These are phyloP conservation scores for Vombatus ursinus DNA, from an alignment of 2,113 vertebrate species.

Conservation along the genomic window DNA sequence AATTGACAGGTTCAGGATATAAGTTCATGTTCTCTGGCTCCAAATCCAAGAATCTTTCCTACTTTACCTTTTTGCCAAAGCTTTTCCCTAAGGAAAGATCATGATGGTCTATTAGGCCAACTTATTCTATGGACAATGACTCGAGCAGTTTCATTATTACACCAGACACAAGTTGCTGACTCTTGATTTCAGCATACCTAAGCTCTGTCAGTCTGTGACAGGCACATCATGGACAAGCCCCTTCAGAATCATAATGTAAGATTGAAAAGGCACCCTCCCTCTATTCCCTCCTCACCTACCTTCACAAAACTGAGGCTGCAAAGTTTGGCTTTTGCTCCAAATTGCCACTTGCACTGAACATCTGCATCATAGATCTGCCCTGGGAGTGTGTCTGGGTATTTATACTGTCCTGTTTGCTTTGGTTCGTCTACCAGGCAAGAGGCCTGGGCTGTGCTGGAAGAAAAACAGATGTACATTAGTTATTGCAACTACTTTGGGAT, in stretches of 20 bases:
- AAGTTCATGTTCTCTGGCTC: background rate
- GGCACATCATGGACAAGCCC: constrained; percentile 33
- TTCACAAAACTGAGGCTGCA: constrained; percentile 96
- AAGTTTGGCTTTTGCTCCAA: constrained; percentile 95
- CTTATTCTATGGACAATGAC: background rate
- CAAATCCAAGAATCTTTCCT: background rate
- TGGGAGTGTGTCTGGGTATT: constrained; percentile 96
- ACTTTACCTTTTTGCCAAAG: background rate
- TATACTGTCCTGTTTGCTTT: constrained; percentile 95
- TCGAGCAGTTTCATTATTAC: constrained; percentile 60
- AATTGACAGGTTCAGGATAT: background rate
- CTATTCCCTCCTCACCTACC: constrained; percentile 82
- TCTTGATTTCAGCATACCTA: constrained; percentile 56
- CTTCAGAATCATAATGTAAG: constrained; percentile 57
- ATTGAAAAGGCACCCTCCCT: constrained; percentile 49
- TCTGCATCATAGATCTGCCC: constrained; percentile 98
- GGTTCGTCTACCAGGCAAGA: constrained; percentile 97
- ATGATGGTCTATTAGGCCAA: background rate
- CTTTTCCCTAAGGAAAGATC: background rate
- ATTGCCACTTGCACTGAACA: constrained; percentile 99
- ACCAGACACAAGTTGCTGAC: constrained; percentile 70
- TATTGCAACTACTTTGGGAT: constrained; percentile 17
- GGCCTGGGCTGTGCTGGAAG: constrained; percentile 95
- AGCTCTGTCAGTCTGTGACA: constrained; percentile 58
- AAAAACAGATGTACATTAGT: constrained; percentile 74